A percentile compares a stretch with the other conserved stretches of the same genome.
phyloP scores from a whole-genome alignment of 2,113 vertebrate genomes.

The Podiceps cristatus region DNA sequence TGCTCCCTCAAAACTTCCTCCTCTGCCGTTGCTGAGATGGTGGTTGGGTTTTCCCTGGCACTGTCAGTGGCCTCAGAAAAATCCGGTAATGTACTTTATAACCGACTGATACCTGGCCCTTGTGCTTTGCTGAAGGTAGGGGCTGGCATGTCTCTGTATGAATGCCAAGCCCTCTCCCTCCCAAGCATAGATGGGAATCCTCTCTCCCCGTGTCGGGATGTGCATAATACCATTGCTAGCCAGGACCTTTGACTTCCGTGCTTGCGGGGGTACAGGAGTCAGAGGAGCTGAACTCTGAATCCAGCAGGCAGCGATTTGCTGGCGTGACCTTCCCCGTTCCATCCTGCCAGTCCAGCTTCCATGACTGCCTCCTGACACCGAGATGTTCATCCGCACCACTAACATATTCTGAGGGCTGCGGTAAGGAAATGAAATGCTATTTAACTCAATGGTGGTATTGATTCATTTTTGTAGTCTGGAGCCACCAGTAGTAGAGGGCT shows the following conservation, averaged over 20 bases:
- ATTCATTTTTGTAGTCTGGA: not conserved
- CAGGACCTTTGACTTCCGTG: not conserved
- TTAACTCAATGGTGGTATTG: not conserved
- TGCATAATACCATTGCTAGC: not conserved
- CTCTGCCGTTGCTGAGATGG: not conserved
- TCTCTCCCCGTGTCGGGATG: not conserved
- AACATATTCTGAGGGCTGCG: not conserved
- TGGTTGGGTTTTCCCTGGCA: not conserved
- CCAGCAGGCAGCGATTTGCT: not conserved
- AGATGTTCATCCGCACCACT: not conserved
- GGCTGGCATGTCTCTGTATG: not conserved
- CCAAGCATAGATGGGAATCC: accelerated
- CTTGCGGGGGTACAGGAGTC: not conserved
- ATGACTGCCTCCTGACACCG: not conserved
- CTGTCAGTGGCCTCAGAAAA: not conserved
- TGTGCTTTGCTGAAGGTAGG: not conserved
- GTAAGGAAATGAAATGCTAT: not conserved
- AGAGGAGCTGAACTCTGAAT: not conserved
- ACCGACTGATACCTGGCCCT: not conserved
- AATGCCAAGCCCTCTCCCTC: not conserved
- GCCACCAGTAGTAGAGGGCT: not conserved
- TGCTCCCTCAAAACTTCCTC: not conserved
- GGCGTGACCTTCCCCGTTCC: not conserved
- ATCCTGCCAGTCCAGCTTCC: not conserved
- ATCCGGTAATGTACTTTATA: not conserved